Conservation (phyloP, 2,113 vertebrate species). For the Odocoileus hemionus region DNA sequence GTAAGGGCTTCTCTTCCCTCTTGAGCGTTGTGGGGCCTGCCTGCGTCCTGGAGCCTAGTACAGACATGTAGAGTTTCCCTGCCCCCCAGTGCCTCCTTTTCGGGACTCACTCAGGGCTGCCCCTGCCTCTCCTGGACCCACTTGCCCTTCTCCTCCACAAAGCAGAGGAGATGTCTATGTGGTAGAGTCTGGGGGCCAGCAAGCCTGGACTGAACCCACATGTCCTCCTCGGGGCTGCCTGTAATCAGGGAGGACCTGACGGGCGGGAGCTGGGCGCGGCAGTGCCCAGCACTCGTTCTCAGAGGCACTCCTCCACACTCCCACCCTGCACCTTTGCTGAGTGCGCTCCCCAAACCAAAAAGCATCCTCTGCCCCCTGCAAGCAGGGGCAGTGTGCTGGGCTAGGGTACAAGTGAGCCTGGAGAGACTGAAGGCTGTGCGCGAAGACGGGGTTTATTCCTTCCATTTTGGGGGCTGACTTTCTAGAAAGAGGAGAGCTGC, state of each 20-base stretch:
- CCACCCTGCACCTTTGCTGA: neutral
- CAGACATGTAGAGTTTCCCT: too few species aligned
- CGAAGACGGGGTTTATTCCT: neutral
- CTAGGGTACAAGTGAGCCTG: neutral
- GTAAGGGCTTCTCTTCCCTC: neutral
- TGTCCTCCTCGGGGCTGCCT: neutral
- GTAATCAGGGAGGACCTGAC: neutral
- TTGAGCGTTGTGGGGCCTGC: accelerated
- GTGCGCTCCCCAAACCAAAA: neutral
- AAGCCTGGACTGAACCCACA: neutral
- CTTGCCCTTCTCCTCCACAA: neutral
- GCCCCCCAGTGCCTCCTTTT: neutral
- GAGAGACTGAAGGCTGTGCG: neutral
- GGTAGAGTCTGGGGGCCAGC: neutral
- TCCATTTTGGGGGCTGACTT: neutral
- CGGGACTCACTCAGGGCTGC: neutral
- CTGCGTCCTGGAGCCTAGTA: neutral
- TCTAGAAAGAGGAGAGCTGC: neutral
- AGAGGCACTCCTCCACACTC: neutral
- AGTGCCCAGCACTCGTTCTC: accelerated
- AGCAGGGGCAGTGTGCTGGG: neutral
- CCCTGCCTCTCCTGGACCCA: neutral
- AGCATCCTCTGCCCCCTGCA: neutral
- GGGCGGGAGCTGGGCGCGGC: accelerated
- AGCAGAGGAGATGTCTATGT: neutral